Evolutionary conservation across 1,140 invertebrate genomes (phyloP), one percentile per base, ranked within the genome.

Genomic region (Hestina assimilis): DNA sequence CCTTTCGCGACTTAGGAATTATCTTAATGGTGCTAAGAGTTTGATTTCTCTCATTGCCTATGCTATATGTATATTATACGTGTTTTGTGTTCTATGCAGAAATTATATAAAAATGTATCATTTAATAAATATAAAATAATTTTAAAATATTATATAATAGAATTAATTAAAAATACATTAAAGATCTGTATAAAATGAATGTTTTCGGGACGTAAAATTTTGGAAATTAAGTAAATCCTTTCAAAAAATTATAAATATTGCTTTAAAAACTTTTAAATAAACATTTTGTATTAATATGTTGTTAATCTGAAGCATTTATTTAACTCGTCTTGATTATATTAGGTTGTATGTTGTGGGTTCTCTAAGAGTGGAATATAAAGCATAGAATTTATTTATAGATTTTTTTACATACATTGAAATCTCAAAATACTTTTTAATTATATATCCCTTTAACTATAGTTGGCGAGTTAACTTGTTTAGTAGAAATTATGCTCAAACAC

Each of bases 21-120:
- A 59, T n/a, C 43, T 57, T 33, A 51, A 51, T 57, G 57, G 62
- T 65, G 62, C 62, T 65, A 65, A 52, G 45, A 50, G 28, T 5
- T 59, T 65, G 5, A 41, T 42, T 65, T 47, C 41, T 38, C 17
- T 31, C 40, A 54, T 33, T 50, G 24, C 33, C 33, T 38, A 19
- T 38, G 21, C 21, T 38, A 51, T 7, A 17, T 50, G 28, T 23
- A 51, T 29, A 24, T 51, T 41, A 41, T 41, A 12, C n/a, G n/a
- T n/a, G n/a, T n/a, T 47, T 33, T 29, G 45, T 47, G 20, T 47
- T n/a, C n/a, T n/a, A 33, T 21, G 29, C 26, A 15, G 11, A 46
- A 29, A 35, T 35, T 35, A 35, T 17, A 17, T 35, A 17, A n/a
- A n/a, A n/a, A n/a, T 17, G 33, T 35, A 15, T 38, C 17, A 38